Base-by-base conservation (phyloP, 1,140 invertebrate genomes). In the Pseudachorutes palmiensis region DNA sequence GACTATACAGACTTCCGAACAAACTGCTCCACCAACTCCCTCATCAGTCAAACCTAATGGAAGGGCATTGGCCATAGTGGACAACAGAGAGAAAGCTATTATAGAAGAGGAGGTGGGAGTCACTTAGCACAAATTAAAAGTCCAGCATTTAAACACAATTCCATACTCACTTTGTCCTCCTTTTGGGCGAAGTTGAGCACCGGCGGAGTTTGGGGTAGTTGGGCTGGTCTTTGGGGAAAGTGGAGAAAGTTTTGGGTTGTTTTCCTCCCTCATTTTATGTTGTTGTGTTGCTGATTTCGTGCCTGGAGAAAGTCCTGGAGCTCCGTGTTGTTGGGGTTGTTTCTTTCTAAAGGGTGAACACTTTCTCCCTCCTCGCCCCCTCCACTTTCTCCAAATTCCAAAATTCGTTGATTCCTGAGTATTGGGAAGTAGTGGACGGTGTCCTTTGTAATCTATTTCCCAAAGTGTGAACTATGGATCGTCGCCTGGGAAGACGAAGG, bases 381-480 rank as follows among this genome's bases (percentile, higher is more conserved):
- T n/a, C n/a, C n/a, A n/a, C 55, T 65, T 57, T 68, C 69, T 73
- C 66, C 70, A 73, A 73, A 73, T 73, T 70, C 70, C 62, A 73
- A 70, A 63, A 65, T 73, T 70, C 30, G 57, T 65, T 71, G 58
- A 62, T 67, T 67, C 66, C 63, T 70, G n/a, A n/a, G 55, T 61
- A 12, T 31, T 61, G 33, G 24, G 59, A 9, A 67, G 62, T 67
- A 61, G 24, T 59, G 65, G 69, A 61, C 62, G 65, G 67, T 61
- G n/a, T n/a, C n/a, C n/a, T n/a, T 72, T 70, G 66, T 60, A 72
- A 70, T 72, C 67, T 72, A 66, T 71, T 70, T 66, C 62, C 65
- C 48, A 12, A 28, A 36, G 30, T 63, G 61, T 63, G 61, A 36
- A 48, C 14, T 30, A 36, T 63, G 29, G 59, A 22, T 9, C 3